phyloP scores from a whole-genome alignment of 2,888 invertebrate species.

The Xylophagus ater region DNA sequence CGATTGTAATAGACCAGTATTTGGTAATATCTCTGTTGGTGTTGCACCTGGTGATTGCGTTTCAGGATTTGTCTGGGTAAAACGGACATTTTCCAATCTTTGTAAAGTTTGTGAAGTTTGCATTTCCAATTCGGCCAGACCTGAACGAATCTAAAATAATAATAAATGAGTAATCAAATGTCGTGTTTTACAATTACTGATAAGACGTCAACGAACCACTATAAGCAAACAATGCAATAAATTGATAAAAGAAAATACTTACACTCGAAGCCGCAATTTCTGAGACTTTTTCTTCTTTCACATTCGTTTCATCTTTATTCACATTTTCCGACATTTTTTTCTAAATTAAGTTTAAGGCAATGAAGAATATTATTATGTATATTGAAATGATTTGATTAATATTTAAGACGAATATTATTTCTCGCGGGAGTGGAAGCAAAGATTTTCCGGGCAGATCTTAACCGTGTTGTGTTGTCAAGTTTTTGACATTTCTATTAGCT shows the following conservation, averaged over 20 bases:
- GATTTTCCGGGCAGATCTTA: too few species aligned
- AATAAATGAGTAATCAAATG: neutral
- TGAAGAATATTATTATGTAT: neutral
- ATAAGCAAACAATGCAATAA: slow-evolving; percentile 16
- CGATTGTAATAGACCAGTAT: slow-evolving; percentile 41
- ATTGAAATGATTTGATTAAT: slow-evolving; percentile 1
- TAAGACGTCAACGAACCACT: neutral
- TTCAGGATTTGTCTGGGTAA: slow-evolving; percentile 17
- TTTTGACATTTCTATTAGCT: slow-evolving; percentile 19
- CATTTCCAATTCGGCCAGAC: slow-evolving; percentile 54
- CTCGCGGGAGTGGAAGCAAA: too few species aligned
- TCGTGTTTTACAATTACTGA: neutral
- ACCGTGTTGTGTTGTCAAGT: slow-evolving; percentile 24
- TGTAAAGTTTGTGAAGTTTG: slow-evolving; percentile 63
- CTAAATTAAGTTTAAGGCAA: neutral
- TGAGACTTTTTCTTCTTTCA: slow-evolving; percentile 26
- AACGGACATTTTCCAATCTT: slow-evolving; percentile 50
- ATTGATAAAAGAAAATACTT: slow-evolving; percentile 24
- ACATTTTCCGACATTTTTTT: slow-evolving; percentile 23
- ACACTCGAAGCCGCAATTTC: slow-evolving; percentile 39
- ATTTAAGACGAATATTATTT: too few species aligned
- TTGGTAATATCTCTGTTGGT: slow-evolving; percentile 6
- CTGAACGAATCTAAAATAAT: slow-evolving; percentile 46
- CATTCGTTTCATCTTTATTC: slow-evolving; percentile 24
- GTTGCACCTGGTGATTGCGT: slow-evolving; percentile 36